Conservation (phyloP, 2,888 invertebrate species). For the Lingula anatina region DNA sequence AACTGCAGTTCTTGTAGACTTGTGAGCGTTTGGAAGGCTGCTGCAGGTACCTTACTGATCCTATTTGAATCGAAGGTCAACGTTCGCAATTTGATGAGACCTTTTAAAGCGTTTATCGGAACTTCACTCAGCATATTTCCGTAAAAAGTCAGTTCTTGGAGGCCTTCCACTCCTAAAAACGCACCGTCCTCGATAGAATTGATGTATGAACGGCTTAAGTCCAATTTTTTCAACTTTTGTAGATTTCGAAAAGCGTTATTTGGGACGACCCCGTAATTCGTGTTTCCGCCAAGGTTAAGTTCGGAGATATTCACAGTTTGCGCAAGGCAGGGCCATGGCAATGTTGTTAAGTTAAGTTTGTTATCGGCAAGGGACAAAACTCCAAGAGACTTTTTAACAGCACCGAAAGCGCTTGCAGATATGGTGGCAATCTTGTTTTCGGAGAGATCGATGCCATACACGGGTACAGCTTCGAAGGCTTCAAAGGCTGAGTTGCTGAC, state of each 20-base stretch:
- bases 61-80: slow-evolving; percentile 1
- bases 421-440: not conserved
- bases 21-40: not conserved
- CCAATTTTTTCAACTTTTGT: not conserved
- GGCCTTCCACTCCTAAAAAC: not conserved
- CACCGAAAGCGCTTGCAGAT: not conserved
- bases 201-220: not conserved
- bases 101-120: not conserved
- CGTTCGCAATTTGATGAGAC: not conserved
- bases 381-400: not conserved
- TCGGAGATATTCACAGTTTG: not conserved
- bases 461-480: not conserved
- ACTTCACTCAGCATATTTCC: not conserved
- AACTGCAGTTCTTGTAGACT: slow-evolving; percentile 1
- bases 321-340: not conserved
- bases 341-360: not conserved
- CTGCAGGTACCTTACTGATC: not conserved
- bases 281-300: slow-evolving; percentile 1
- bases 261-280: not conserved
- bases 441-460: not conserved
- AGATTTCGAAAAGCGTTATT: not conserved
- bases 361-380: not conserved
- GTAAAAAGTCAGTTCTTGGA: not conserved
- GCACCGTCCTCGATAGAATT: not conserved
- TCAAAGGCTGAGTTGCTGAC: not conserved